These are phyloP conservation scores for Dasysyrphus tricinctus DNA, from an alignment of 2,888 invertebrate species.

Conservation along the genomic window DNA sequence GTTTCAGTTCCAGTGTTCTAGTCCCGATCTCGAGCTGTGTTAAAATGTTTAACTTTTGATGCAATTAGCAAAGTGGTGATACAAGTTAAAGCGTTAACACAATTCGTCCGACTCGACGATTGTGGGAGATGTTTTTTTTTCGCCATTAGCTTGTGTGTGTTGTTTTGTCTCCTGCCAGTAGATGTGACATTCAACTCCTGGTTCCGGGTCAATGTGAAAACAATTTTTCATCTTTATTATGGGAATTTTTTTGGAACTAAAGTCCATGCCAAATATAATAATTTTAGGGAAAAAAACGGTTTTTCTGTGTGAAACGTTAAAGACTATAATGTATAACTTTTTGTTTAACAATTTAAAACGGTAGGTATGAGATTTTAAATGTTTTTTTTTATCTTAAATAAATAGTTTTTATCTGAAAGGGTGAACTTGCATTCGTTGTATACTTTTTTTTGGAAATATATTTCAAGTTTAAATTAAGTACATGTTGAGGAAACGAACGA, in stretches of 20 bases:
- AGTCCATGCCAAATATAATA: slow-evolving; percentile 2
- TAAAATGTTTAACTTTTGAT: slow-evolving; percentile 71
- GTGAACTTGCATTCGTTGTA: too few relatives aligned
- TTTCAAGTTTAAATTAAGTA: too few relatives aligned
- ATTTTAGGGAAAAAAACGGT: not conserved
- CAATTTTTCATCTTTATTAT: slow-evolving; percentile 6
- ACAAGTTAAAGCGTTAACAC: slow-evolving; percentile 52
- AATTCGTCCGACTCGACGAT: slow-evolving; percentile 16
- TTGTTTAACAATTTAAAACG: too few relatives aligned
- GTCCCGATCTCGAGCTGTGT: slow-evolving; percentile 8
- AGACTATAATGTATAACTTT: not conserved
- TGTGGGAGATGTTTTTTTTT: not conserved
- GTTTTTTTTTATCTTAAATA: not conserved
- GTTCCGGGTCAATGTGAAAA: slow-evolving; percentile 7
- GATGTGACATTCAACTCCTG: not conserved
- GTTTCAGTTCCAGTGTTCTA: not conserved
- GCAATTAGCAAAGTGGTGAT: slow-evolving; percentile 67
- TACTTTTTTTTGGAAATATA: too few relatives aligned
- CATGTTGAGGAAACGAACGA: too few relatives aligned
- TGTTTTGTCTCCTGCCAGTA: not conserved
- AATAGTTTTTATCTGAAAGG: not conserved
- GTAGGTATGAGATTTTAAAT: too few relatives aligned
- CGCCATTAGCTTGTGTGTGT: not conserved
- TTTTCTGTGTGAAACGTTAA: not conserved
- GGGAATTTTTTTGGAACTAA: not conserved